phyloP scores from a whole-genome alignment of 1,140 invertebrate species.

The Lordiphosa collinella region DNA sequence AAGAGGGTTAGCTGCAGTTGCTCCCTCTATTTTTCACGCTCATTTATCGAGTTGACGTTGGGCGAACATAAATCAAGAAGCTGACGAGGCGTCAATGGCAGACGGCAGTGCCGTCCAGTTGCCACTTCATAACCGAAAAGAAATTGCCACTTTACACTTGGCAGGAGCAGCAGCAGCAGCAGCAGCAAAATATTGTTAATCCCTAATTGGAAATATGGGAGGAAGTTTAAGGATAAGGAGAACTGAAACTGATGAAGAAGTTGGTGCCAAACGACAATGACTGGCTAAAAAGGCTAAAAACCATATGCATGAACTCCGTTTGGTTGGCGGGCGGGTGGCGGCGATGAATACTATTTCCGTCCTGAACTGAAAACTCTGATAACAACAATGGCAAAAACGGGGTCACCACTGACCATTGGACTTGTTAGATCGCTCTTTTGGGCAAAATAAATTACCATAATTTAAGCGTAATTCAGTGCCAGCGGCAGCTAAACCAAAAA shows the following conservation, averaged over 20 bases:
- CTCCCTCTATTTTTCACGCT: slow-evolving; percentile 22
- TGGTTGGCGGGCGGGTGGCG: too few relatives aligned
- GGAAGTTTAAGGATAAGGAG: too few relatives aligned
- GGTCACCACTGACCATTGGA: slow-evolving; percentile 19
- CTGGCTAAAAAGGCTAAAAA: too few relatives aligned
- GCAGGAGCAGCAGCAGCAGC: too few relatives aligned
- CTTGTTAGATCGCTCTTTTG: slow-evolving; percentile 73
- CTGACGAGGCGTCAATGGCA: slow-evolving; percentile 66
- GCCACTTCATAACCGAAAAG: slow-evolving; percentile 17
- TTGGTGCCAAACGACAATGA: too few relatives aligned
- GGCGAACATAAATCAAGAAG: slow-evolving; percentile 53
- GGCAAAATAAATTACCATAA: slow-evolving; percentile 78
- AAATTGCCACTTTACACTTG: slow-evolving; percentile 26
- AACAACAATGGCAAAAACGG: neutral
- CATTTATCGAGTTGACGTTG: slow-evolving; percentile 36
- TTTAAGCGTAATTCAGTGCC: slow-evolving; percentile 74
- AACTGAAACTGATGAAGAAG: too few relatives aligned
- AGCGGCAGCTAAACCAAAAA: slow-evolving; percentile 11
- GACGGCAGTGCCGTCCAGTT: neutral
- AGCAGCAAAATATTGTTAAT: neutral
- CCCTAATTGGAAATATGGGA: neutral
- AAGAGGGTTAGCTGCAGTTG: slow-evolving; percentile 17
- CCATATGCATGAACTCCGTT: too few relatives aligned
- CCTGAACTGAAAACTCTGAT: neutral
- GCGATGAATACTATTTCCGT: too few relatives aligned